Percentiles rank a stretch among this genome's conserved stretches.
These are phyloP conservation scores for Heterodera carotae DNA, from an alignment of 1,140 invertebrate genomes.

Conservation along the genomic window DNA sequence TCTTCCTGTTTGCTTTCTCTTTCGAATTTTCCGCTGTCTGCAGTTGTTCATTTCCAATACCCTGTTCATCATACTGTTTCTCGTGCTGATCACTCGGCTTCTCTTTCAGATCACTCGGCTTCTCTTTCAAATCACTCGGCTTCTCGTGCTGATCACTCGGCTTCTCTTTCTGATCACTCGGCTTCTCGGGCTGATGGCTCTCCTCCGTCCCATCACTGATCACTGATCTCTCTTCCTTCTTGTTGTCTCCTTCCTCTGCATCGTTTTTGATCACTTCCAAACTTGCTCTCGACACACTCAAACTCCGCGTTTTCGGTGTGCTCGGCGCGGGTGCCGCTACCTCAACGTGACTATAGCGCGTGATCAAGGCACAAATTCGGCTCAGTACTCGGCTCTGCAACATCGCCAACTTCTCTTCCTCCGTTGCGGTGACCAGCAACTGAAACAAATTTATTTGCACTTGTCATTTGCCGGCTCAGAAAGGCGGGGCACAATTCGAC, in stretches of 20 bases:
- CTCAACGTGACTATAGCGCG: slow-evolving; percentile 23
- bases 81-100: too few relatives aligned
- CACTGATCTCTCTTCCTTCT: not conserved
- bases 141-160: too few relatives aligned
- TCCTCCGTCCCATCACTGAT: too few relatives aligned
- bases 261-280: not conserved
- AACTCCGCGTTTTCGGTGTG: not conserved
- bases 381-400: slow-evolving; percentile 31
- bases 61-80: too few relatives aligned
- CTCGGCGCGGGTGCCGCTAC: not conserved
- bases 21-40: not conserved
- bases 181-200: too few relatives aligned
- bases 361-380: slow-evolving; percentile 32
- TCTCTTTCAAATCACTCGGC: too few relatives aligned
- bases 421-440: slow-evolving; percentile 36
- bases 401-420: slow-evolving; percentile 47
- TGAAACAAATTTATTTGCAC: slow-evolving; percentile 4
- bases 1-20: slow-evolving; percentile 22
- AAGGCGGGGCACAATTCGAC: too few relatives aligned
- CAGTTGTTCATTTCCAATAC: too few relatives aligned
- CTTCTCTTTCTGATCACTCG: too few relatives aligned
- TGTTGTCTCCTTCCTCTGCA: not conserved
- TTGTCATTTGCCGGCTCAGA: too few relatives aligned
- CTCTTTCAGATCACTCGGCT: too few relatives aligned
- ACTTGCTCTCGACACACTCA: not conserved